Base-by-base conservation (phyloP, 2,888 invertebrate species). In the Tridacna gigas region DNA sequence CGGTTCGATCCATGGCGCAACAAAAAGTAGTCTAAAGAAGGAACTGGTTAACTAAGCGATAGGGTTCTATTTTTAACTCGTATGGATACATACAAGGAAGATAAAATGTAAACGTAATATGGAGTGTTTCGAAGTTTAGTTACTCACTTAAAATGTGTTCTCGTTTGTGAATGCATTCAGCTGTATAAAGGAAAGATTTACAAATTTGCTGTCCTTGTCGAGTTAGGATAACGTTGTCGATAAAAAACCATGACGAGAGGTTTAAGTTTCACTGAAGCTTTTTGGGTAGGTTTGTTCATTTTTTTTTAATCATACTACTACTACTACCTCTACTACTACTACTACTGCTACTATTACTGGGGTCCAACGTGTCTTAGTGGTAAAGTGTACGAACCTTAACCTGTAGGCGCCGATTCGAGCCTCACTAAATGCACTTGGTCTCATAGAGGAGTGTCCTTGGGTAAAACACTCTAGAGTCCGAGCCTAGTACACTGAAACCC, bases 231-330 rank as follows among this genome's bases (percentile, higher is more conserved):
- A 56, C n/a, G 4, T 20, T 56, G n/a, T n/a, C 18, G 65, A 65
- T 25, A 65, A 22, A 13, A 12, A 45, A 78, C n/a, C 25, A 84
- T 84, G 84, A 84, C 84, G 22, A 66, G 77, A 26, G 84, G 84
- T 75, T 66, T 80, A 60, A 78, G 65, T 22, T 84, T 84, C 45
- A 75, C 66, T n/a, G 80, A 84, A 45, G 69, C 84, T 0, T 83
- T 83, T 77, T 83, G 83, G 83, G 83, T 83, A 67, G 76, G 83
- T 79, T 37, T 25, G 0, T n/a, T n/a, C n/a, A n/a, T 26, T 28
- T 74, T 20, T 51, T 9, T 12, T 73, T 56, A 25, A 22, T 28
- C 47, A 69, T 18, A 13, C 4, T 28, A 28, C 11, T 26, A 65
- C 12, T 37, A 45, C 45, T 37, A 28, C 13, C 2, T 69, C 12